Evolutionary conservation across 1,140 invertebrate genomes (phyloP), one percentile per base, ranked within the genome.

Genomic region (Rhyzopertha dominica): DNA sequence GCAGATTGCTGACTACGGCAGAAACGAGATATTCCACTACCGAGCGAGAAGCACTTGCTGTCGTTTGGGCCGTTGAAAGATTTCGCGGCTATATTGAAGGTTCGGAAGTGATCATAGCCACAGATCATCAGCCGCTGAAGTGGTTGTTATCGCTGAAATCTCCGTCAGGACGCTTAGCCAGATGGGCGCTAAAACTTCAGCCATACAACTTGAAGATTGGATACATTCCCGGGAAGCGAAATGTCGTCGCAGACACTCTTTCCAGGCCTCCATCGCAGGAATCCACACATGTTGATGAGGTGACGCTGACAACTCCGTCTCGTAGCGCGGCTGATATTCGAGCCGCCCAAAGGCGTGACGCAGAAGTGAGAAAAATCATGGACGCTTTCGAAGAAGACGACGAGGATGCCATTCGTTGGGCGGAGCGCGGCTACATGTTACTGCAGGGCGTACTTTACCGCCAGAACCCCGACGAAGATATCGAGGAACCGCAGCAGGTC

Each of bases 31-130:
- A n/a, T n/a, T n/a, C n/a, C n/a, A n/a, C n/a, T n/a, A 62, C 57
- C 1, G 65, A 71, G 24, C 2, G 56, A 39, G 69, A 71, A 59
- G 54, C 56, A 40, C 46, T 73, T 10, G 67, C 65, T 2, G 51
- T 73, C 5, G 37, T 70, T 10, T 61, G 50, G 54, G 61, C 60
- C 1, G 49, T 70, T 1, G 44, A 63, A 24, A 56, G 64, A 30
- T 68, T 65, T 36, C 40, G 44, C 34, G 39, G n/a, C 14, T 54
- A 34, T 8, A 30, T 56, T 41, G 50, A 57, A 34, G 59, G 56
- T 10, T 56, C 20, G 1, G 39, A 62, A 17, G 63, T 74, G 18
- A 58, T 14, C 3, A 50, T 70, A n/a, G n/a, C n/a, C n/a, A 62
- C 53, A 2, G 58, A 62, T 34, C 56, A 61, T 18, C 50, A 56